These are phyloP conservation scores for Hirtodrosophila trivittata DNA, from an alignment of 2,888 invertebrate genomes.

Conservation along the genomic window DNA sequence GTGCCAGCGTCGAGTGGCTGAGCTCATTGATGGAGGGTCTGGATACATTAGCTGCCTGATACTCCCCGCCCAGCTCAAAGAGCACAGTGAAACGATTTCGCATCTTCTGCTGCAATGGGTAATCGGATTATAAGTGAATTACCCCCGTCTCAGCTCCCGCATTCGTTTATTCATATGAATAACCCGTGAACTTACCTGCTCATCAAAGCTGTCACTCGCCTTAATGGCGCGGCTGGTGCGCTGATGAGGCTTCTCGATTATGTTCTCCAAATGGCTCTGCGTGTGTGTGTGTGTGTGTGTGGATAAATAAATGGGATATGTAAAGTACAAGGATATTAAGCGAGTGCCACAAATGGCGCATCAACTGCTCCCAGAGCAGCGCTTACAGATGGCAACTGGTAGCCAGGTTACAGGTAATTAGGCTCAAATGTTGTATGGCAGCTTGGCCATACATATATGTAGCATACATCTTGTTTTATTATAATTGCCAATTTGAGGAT, in stretches of 20 bases:
- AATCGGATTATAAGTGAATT: not conserved
- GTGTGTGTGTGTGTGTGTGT: too few species aligned
- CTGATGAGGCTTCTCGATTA: conserved; percentile 91
- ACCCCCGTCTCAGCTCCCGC: too few species aligned
- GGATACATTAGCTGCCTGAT: conserved; percentile 87
- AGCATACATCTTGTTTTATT: not conserved
- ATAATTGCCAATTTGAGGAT: conserved; percentile 48
- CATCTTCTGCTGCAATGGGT: conserved; percentile 76
- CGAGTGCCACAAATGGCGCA: conserved; percentile 66
- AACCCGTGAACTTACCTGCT: conserved; percentile 83
- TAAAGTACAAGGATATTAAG: conserved; percentile 61
- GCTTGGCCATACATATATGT: too few species aligned
- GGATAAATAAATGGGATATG: conserved; percentile 61
- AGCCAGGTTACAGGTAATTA: conserved; percentile 52
- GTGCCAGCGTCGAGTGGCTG: conserved; percentile 89
- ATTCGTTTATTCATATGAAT: not conserved
- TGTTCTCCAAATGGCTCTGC: conserved; percentile 93
- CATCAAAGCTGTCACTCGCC: conserved; percentile 87
- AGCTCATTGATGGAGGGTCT: conserved; percentile 87
- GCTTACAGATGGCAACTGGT: conserved; percentile 3
- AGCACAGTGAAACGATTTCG: conserved; percentile 91
- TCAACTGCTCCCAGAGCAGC: conserved; percentile 32
- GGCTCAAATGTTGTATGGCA: conserved; percentile 40
- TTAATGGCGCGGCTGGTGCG: conserved; percentile 85
- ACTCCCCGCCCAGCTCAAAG: conserved; percentile 91